phyloP scores from a whole-genome alignment of 2,113 vertebrate species.

The Dasyprocta punctata region DNA sequence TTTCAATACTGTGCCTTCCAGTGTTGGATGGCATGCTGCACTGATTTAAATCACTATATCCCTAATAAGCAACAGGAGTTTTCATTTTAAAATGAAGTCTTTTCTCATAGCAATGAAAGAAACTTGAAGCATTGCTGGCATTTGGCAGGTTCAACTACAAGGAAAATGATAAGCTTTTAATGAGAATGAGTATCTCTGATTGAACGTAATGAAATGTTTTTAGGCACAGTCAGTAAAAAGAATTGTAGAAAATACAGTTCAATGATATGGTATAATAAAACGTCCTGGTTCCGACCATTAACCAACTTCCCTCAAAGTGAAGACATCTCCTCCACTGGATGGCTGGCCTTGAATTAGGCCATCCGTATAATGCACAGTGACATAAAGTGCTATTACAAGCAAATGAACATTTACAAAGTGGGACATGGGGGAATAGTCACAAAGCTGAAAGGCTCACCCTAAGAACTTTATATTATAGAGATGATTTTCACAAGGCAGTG shows the following conservation, averaged over 20 bases:
- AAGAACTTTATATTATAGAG: constrained; percentile 36
- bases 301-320: constrained; percentile 73
- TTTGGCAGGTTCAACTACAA: neutral
- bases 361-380: constrained; percentile 81
- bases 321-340: constrained; percentile 83
- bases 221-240: constrained; percentile 72
- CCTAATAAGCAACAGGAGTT: neutral
- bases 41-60: constrained; percentile 23
- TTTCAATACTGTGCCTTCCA: neutral
- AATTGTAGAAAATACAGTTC: constrained; percentile 72
- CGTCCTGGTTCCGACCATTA: constrained; percentile 72
- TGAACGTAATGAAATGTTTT: constrained; percentile 74
- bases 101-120: neutral
- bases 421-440: constrained; percentile 70
- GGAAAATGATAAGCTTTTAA: constrained; percentile 57
- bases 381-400: constrained; percentile 85
- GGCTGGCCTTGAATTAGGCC: constrained; percentile 84
- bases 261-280: constrained; percentile 60
- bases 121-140: neutral
- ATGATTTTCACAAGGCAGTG: constrained; percentile 38
- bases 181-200: constrained; percentile 63
- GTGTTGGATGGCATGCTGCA: neutral
- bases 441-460: constrained; percentile 53
- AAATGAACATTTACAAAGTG: constrained; percentile 85
- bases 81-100: constrained; percentile 25